Conservation (phyloP, 1,140 invertebrate species). For the Penaeus indicus region DNA sequence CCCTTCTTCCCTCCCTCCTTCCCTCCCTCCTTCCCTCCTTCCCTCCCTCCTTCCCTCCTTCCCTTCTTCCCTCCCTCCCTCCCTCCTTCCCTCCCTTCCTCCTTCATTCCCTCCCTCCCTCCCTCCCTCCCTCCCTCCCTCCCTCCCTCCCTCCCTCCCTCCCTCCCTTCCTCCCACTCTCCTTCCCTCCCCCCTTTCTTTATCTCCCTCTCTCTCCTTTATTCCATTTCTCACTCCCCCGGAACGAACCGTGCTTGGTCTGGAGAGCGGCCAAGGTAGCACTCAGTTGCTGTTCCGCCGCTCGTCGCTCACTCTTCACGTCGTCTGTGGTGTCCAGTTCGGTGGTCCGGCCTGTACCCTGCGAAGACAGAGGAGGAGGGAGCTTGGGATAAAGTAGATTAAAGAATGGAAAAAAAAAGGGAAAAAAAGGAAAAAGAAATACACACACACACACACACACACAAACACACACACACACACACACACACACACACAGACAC, state of each 20-base stretch:
- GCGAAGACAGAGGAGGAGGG: neutral
- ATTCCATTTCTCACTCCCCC: too few relatives aligned
- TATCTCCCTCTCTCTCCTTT: constrained; percentile 30
- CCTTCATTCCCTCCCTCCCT: too few relatives aligned
- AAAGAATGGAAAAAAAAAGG: too few relatives aligned
- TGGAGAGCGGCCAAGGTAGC: constrained; percentile 37
- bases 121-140: neutral
- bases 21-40: neutral
- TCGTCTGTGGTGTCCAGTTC: constrained; percentile 41
- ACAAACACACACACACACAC: too few relatives aligned
- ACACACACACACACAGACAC: too few relatives aligned
- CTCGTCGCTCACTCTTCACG: constrained; percentile 51
- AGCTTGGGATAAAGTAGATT: neutral
- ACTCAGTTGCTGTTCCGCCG: constrained; percentile 42
- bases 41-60: too few relatives aligned
- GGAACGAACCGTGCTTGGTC: constrained; percentile 25
- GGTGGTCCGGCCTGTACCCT: constrained; percentile 8
- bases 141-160: neutral
- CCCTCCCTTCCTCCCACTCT: neutral
- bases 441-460: too few relatives aligned
- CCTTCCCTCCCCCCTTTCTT: neutral
- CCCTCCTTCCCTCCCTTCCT: neutral
- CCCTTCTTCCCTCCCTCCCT: constrained; percentile 7
- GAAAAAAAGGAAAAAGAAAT: too few relatives aligned
- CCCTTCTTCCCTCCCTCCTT: too few relatives aligned